A percentile compares a stretch with the other conserved stretches of the same genome.
phyloP scores from a whole-genome alignment of 1,140 invertebrate species.

The Pseudomyrmex concolor region DNA sequence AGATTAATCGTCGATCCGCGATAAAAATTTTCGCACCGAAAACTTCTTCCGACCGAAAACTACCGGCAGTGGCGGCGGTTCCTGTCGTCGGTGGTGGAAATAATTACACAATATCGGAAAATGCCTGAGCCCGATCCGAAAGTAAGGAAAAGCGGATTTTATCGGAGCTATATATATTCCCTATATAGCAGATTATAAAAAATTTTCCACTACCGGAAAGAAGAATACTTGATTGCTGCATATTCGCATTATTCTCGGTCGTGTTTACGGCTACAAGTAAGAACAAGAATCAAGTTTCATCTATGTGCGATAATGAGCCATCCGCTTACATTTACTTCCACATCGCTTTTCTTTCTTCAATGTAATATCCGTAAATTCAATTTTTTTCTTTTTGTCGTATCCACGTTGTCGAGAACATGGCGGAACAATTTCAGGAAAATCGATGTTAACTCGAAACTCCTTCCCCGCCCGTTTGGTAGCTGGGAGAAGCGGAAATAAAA shows the following conservation, averaged over 20 bases:
- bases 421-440: constrained; percentile 36
- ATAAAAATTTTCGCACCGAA: constrained; percentile 57
- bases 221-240: constrained; percentile 24
- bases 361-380: constrained; percentile 73
- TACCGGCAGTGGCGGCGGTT: neutral
- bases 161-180: neutral
- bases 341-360: constrained; percentile 20
- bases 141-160: neutral
- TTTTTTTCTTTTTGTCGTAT: constrained; percentile 17
- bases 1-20: constrained; percentile 57
- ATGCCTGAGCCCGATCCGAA: constrained; percentile 9
- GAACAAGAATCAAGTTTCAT: constrained; percentile 30
- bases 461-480: neutral
- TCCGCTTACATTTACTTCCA: constrained; percentile 52
- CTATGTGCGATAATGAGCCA: constrained; percentile 48
- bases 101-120: constrained; percentile 54
- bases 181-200: constrained; percentile 38
- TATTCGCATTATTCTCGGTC: constrained; percentile 29
- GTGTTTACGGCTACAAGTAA: constrained; percentile 29
- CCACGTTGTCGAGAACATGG: constrained; percentile 36
- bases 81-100: constrained; percentile 15
- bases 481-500: constrained; percentile 46
- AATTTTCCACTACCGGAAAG: constrained; percentile 9
- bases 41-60: constrained; percentile 33
- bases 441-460: constrained; percentile 38